Conservation (phyloP, 1,140 invertebrate species). For the Drosophila sechellia region DNA sequence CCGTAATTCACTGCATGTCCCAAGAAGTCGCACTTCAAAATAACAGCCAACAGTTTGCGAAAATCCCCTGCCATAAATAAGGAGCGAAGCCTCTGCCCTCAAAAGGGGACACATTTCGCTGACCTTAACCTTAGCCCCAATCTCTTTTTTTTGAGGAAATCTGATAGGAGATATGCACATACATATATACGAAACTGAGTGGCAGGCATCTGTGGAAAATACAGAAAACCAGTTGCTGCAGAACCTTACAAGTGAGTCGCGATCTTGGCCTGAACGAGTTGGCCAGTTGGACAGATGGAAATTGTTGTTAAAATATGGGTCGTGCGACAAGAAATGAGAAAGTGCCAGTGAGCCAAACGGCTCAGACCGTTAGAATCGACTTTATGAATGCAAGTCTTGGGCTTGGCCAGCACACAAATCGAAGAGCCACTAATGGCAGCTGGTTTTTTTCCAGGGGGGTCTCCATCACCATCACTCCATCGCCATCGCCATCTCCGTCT, state of each 20-base stretch:
- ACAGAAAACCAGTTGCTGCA: conserved; percentile 42
- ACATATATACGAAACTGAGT: no score
- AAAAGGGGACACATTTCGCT: conserved; percentile 13
- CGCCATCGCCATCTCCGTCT: background rate
- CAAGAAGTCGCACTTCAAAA: conserved; percentile 1
- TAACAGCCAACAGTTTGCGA: conserved; percentile 11
- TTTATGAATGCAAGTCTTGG: conserved; percentile 41
- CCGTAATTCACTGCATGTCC: conserved; percentile 10
- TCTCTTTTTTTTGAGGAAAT: background rate
- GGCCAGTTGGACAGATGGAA: conserved; percentile 44
- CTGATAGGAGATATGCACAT: no score
- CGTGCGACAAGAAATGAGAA: conserved; percentile 70
- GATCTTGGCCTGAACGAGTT: conserved; percentile 31
- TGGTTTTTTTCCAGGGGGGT: background rate
- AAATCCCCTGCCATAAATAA: conserved; percentile 21
- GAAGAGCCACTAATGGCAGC: conserved; percentile 28
- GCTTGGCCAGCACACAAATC: conserved; percentile 40
- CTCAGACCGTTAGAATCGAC: conserved; percentile 50
- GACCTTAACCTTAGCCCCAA: conserved; percentile 49
- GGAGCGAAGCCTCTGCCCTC: background rate
- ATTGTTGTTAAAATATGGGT: conserved; percentile 70
- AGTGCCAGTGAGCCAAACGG: conserved; percentile 45
- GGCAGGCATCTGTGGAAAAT: no score
- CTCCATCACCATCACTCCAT: background rate
- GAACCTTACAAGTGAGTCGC: conserved; percentile 36